Conservation (phyloP, 2,113 vertebrate species). For the Mirounga angustirostris region DNA sequence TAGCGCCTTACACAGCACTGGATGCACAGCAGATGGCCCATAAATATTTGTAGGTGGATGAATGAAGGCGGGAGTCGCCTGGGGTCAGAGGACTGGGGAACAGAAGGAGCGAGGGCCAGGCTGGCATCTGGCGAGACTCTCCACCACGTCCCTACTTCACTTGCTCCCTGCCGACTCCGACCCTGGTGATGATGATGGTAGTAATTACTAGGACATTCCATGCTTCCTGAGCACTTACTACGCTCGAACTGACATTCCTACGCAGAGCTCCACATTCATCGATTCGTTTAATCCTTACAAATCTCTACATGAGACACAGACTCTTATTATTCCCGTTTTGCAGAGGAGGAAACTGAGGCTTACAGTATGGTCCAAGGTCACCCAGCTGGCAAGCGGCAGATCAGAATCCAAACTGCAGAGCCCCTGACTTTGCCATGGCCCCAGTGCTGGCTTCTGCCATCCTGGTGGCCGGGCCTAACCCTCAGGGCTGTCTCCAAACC, state of each 20-base stretch:
- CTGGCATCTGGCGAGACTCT: neutral
- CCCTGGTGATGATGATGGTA: too few species aligned
- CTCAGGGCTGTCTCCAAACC: neutral
- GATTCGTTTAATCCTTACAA: neutral
- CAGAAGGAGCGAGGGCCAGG: rapidly evolving
- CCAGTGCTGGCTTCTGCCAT: neutral
- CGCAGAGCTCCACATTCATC: rapidly evolving
- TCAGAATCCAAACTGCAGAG: neutral
- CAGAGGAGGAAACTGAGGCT: neutral
- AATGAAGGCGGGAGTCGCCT: rapidly evolving
- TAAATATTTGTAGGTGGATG: neutral
- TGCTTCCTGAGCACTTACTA: neutral
- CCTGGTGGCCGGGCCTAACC: too few species aligned
- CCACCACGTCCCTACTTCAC: rapidly evolving
- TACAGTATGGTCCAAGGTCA: neutral
- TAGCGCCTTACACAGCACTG: neutral
- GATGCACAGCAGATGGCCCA: neutral
- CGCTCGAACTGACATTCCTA: rapidly evolving
- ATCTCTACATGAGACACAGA: rapidly evolving
- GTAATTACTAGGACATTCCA: rapidly evolving
- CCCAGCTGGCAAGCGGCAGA: neutral
- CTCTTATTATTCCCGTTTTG: too few species aligned
- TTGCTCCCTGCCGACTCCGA: neutral
- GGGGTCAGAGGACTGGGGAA: too few species aligned
- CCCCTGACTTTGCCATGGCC: rapidly evolving